Conservation (phyloP, 2,797 vertebrate genomes). For the Crax fasciolata region DNA sequence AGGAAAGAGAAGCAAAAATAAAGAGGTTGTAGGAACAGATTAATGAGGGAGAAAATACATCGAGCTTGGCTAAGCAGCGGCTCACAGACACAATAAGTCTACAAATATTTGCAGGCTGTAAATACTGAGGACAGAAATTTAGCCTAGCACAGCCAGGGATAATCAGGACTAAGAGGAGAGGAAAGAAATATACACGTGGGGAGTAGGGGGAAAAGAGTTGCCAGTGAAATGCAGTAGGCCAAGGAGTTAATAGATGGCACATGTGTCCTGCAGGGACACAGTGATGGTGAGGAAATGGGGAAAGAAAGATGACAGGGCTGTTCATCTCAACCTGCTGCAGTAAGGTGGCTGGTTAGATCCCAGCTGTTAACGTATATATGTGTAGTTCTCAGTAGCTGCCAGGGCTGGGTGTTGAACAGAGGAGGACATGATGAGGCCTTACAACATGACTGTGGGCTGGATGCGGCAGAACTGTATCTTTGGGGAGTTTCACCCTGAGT, state of each 20-base stretch:
- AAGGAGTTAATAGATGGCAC: not conserved
- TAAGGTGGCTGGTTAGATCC: not conserved
- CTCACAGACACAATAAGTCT: not conserved
- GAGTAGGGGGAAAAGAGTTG: not conserved
- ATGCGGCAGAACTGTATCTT: not conserved
- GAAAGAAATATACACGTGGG: not conserved
- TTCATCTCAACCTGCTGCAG: not conserved
- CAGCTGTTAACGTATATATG: not conserved
- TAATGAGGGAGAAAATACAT: not conserved
- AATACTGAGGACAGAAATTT: not conserved
- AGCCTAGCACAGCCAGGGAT: not conserved
- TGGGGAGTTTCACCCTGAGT: not conserved
- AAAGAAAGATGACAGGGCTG: not conserved
- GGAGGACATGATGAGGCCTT: not conserved
- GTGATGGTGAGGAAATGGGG: not conserved
- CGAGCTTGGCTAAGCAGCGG: not conserved
- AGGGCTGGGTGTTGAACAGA: not conserved
- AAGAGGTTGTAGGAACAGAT: not conserved
- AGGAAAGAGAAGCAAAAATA: not conserved
- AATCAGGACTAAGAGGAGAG: not conserved
- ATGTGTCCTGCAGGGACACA: rapidly evolving
- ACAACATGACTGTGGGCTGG: not conserved
- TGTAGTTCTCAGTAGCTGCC: not conserved
- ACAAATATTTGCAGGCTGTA: constrained; percentile 55
- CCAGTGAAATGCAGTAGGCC: not conserved